Evolutionary conservation across 1,140 invertebrate genomes (phyloP).

Genomic region (Stenopsyche tienmushanensis): DNA sequence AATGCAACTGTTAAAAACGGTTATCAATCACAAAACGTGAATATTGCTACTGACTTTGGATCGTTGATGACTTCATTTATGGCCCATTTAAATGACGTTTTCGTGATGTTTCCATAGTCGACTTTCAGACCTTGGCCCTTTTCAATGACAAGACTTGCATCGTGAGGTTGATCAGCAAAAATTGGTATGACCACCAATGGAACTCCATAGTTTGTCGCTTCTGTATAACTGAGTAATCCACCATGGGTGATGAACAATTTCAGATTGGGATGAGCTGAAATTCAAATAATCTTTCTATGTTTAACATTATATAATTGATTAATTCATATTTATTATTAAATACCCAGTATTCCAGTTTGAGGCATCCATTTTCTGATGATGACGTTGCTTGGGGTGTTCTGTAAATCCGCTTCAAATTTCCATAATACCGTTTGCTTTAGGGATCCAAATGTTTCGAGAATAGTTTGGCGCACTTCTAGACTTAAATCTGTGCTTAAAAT

Average conservation of each 20-base stretch:
- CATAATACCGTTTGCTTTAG: conserved; percentile 65
- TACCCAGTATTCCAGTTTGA: conserved; percentile 64
- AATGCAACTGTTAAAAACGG: not conserved
- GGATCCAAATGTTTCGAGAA: conserved; percentile 56
- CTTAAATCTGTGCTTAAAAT: conserved; percentile 55
- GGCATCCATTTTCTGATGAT: conserved; percentile 68
- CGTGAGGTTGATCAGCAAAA: conserved; percentile 52
- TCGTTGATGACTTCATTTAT: conserved; percentile 26
- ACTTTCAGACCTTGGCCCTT: conserved; percentile 45
- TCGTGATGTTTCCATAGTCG: conserved; percentile 32
- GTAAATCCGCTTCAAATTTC: conserved; percentile 65
- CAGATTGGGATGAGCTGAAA: conserved; percentile 48
- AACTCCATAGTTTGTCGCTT: conserved; percentile 45
- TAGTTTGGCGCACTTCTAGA: conserved; percentile 46
- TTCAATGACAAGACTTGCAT: conserved; percentile 46
- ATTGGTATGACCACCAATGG: conserved; percentile 46
- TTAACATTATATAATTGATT: not conserved
- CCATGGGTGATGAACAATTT: conserved; percentile 59
- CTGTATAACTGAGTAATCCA: conserved; percentile 55
- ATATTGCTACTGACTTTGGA: conserved; percentile 17
- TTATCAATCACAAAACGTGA: not conserved
- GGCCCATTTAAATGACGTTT: conserved; percentile 22
- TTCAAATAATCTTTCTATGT: no score
- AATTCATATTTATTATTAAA: not conserved
- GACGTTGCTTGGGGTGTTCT: conserved; percentile 61